These are phyloP conservation scores for Calliopsis andreniformis DNA, from an alignment of 1,140 invertebrate species.

Conservation along the genomic window DNA sequence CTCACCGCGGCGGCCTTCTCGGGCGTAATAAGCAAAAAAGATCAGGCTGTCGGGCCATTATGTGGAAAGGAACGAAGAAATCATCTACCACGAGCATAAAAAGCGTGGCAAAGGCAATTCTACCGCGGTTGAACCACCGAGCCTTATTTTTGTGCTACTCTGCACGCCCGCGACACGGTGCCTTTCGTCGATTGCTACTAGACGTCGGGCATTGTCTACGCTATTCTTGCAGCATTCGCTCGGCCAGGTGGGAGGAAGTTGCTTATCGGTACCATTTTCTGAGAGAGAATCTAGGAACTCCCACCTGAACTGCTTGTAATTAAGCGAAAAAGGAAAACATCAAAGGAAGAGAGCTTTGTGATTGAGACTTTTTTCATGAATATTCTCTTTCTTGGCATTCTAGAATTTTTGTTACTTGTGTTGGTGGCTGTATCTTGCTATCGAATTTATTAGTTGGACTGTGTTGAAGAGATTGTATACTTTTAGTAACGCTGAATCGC, in stretches of 20 bases:
- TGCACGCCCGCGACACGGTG: constrained; percentile 25
- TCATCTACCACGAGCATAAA: constrained; percentile 74
- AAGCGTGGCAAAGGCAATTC: constrained; percentile 77
- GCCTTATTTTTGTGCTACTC: constrained; percentile 65
- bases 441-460: background rate
- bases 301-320: constrained; percentile 1
- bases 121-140: constrained; percentile 66
- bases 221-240: constrained; percentile 55
- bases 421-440: background rate
- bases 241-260: constrained; percentile 7
- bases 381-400: background rate
- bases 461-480: too few species aligned
- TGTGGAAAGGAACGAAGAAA: constrained; percentile 73
- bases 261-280: constrained; percentile 38
- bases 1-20: constrained; percentile 55
- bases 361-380: background rate
- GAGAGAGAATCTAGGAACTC: background rate
- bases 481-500: too few species aligned
- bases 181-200: constrained; percentile 30
- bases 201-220: constrained; percentile 52
- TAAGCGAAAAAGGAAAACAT: background rate
- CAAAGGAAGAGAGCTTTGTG: background rate
- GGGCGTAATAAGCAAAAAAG: constrained; percentile 76
- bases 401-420: background rate
- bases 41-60: constrained; percentile 70